Base-by-base conservation (phyloP, 1,140 invertebrate species). In the Atta texana region DNA sequence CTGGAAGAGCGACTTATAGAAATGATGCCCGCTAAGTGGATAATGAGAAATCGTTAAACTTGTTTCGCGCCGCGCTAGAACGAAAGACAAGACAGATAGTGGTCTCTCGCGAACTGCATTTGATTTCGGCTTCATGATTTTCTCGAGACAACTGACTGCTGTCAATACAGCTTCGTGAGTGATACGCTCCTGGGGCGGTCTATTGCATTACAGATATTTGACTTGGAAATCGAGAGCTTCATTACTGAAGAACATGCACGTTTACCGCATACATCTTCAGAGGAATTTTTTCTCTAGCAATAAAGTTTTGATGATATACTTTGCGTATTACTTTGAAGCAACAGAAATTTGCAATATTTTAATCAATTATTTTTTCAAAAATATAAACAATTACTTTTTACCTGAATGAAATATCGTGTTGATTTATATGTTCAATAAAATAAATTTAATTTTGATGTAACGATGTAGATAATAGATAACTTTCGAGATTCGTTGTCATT, bases 31-130 rank as follows among this genome's bases (percentile, higher is more conserved):
- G 16, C 28, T 85, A 71, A 81, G 53, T 87, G 75, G 61, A 80
- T 76, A 87, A 89, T 85, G 61, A 87, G 61, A 82, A 85, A 78
- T 87, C 53, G 57, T 90, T 86, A 66, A 87, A 87, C 66, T 75
- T 51, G 53, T 77, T 90, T 66, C 44, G 39, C 51, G 16, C 18
- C 8, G 28, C 24, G 49, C 12, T 24, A 14, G 14, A 55, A 66
- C 64, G 51, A 68, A 78, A 24, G 18, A 16, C 6, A 24, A 24
- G 28, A 3, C 3, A 39, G 39, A 10, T 28, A 55, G 74, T 49
- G 59, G 44, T 28, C 14, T 39, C 8, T n/a, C 31, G 44, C 34
- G 44, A 49, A 18, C 53, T 49, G 10, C 63, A 86, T 28, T 39
- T n/a, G 64, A 80, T 61, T 86, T 21, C 28, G 24, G 18, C 31